phyloP scores from a whole-genome alignment of 1,140 invertebrate genomes.

The Drosophila ohnishii region DNA sequence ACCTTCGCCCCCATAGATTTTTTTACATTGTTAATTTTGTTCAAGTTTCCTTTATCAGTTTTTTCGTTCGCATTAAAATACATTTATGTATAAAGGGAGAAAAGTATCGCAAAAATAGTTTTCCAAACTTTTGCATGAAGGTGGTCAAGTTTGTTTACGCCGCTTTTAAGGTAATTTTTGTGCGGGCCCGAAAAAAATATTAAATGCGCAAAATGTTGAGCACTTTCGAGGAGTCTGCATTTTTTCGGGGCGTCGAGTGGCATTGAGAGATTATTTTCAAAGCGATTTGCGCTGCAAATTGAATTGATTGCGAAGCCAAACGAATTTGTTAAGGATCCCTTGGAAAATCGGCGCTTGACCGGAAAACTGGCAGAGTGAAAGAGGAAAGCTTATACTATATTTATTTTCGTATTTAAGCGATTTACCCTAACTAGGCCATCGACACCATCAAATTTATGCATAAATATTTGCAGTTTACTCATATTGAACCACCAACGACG shows the following conservation, averaged over 20 bases:
- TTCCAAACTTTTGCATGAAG: conserved; percentile 27
- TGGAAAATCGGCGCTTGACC: background rate
- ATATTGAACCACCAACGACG: background rate
- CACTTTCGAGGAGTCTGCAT: conserved; percentile 24
- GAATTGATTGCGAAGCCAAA: conserved; percentile 16
- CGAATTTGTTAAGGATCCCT: conserved; percentile 32
- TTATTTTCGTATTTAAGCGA: conserved; percentile 11
- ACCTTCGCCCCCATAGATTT: conserved; percentile 8
- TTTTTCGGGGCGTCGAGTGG: conserved; percentile 35
- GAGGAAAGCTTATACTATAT: conserved; percentile 2
- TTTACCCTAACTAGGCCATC: conserved; percentile 2
- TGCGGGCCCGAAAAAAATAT: conserved; percentile 11
- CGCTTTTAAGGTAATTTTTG: conserved; percentile 18
- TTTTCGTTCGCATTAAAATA: conserved; percentile 35
- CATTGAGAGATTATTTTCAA: conserved; percentile 36
- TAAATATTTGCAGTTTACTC: conserved; percentile 1
- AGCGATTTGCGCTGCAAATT: conserved; percentile 18
- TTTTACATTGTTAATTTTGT: conserved; percentile 64
- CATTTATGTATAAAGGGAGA: conserved; percentile 27
- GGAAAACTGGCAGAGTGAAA: background rate
- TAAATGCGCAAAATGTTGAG: conserved; percentile 22
- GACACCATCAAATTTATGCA: conserved; percentile 1
- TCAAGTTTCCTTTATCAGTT: conserved; percentile 64
- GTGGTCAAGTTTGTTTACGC: background rate
- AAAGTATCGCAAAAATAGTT: conserved; percentile 45